Conservation (phyloP, 2,888 invertebrate genomes). For the Dastarcus helophoroides region DNA sequence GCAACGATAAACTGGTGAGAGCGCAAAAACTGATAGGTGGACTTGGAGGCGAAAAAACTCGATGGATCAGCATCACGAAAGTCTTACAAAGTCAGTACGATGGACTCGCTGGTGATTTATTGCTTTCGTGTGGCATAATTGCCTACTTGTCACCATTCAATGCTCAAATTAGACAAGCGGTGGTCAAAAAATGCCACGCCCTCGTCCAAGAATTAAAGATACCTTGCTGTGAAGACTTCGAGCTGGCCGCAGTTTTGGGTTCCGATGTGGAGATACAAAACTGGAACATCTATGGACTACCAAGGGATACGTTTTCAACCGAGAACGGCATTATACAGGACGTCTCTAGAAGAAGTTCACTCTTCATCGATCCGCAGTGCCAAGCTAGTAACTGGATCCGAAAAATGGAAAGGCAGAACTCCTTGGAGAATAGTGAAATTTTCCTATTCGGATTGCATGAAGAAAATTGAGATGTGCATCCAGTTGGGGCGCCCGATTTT, state of each 20-base stretch:
- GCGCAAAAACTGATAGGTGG: constrained; percentile 75
- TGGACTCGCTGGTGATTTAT: constrained; percentile 78
- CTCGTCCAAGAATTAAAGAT: constrained; percentile 52
- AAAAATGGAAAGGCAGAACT: constrained; percentile 64
- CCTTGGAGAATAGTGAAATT: constrained; percentile 59
- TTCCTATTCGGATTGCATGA: constrained; percentile 64
- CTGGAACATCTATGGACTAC: constrained; percentile 74
- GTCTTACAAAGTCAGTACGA: constrained; percentile 65
- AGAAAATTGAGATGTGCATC: constrained; percentile 60
- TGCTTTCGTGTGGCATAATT: constrained; percentile 85
- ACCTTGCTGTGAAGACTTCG: constrained; percentile 64
- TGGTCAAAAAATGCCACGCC: constrained; percentile 59
- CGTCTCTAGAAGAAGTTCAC: constrained; percentile 64
- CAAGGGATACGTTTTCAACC: constrained; percentile 69
- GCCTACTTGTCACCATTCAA: constrained; percentile 84
- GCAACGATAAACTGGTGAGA: constrained; percentile 71
- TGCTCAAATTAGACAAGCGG: constrained; percentile 48
- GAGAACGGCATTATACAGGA: constrained; percentile 80
- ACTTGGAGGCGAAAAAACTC: constrained; percentile 69
- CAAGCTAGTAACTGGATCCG: constrained; percentile 78
- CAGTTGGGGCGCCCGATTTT: constrained; percentile 67
- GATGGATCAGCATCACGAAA: constrained; percentile 73
- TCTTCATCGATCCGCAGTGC: constrained; percentile 74
- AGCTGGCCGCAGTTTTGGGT: constrained; percentile 64
- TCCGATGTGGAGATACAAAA: constrained; percentile 78